Base-by-base conservation (phyloP, 2,888 invertebrate genomes). In the Sussaba pulchella region DNA sequence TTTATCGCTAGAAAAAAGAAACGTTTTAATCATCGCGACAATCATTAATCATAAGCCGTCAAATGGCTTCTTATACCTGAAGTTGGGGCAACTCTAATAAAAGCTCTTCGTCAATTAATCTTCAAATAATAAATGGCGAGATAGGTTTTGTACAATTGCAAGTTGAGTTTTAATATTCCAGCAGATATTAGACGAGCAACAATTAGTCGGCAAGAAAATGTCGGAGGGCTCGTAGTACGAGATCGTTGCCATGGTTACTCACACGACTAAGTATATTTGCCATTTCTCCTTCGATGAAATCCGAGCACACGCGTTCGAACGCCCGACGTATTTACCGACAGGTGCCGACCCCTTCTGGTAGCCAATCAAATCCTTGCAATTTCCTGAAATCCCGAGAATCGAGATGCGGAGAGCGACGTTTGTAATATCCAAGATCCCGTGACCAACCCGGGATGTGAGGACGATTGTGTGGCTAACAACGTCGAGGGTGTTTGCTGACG, bases 341-440 rank as follows among this genome's bases (percentile, higher is more conserved):
- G 57, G 9, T 66, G 21, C 57, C 54, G 50, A 76, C 59, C 67
- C 75, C 63, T 26, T 21, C 67, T 73, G 70, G 79, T 63, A 70
- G 81, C 83, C 82, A 83, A 84, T 84, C 82, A 83, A 84, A n/a
- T 54, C 14, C 54, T 54, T 54, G 26, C 54, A 14, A 54, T 84
- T 84, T 82, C 77, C 81, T 77, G 79, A 69, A 72, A 64, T 74
- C 74, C 39, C 39, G 50, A 67, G 73, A 50, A 75, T 66, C 52
- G 50, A 39, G 8, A 41, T 43, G 26, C 17, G 21, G 52, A 24
- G 24, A 21, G 39, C 71, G 10, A 26, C 5, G 14, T 36, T 31
- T 17, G 10, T 69, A 72, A 47, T 63, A 67, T 72, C 26, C 54
- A 45, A 69, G 36, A 19, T 39, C 45, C 17, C 45, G 54, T 31